These are phyloP conservation scores for Spatula clypeata DNA, from an alignment of 2,797 vertebrate genomes.

Conservation along the genomic window DNA sequence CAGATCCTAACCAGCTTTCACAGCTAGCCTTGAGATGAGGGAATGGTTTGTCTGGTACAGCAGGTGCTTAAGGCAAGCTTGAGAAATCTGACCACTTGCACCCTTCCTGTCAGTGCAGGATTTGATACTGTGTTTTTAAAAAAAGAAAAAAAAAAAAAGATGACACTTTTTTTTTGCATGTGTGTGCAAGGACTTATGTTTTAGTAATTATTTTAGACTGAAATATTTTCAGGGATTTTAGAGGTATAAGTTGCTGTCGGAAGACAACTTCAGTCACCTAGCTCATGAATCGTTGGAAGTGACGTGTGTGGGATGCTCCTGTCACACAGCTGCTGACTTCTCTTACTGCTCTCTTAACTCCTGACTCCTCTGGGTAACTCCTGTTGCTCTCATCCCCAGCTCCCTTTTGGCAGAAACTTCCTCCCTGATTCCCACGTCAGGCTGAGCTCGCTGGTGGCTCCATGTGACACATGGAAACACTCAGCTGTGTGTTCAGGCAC, in stretches of 20 bases:
- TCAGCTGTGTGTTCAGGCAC: neutral
- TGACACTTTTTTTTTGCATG: neutral
- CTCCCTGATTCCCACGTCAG: neutral
- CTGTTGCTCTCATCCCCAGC: neutral
- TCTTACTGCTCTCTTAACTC: neutral
- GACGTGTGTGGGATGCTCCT: neutral
- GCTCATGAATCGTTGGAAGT: neutral
- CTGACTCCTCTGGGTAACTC: neutral
- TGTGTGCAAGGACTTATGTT: rapidly evolving
- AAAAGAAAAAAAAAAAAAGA: neutral
- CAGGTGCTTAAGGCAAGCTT: neutral
- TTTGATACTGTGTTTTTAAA: neutral
- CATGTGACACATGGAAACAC: neutral
- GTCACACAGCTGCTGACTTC: neutral
- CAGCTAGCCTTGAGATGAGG: rapidly evolving
- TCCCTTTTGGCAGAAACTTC: neutral
- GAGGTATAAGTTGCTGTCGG: neutral
- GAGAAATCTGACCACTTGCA: neutral
- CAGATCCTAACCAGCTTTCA: neutral
- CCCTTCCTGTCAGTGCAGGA: neutral
- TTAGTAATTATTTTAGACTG: neutral
- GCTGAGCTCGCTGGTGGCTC: neutral
- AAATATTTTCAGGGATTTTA: neutral
- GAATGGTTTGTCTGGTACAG: neutral
- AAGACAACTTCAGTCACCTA: neutral